Evolutionary conservation across 2,888 invertebrate species (phyloP).

Genomic region (Acleris emargana): DNA sequence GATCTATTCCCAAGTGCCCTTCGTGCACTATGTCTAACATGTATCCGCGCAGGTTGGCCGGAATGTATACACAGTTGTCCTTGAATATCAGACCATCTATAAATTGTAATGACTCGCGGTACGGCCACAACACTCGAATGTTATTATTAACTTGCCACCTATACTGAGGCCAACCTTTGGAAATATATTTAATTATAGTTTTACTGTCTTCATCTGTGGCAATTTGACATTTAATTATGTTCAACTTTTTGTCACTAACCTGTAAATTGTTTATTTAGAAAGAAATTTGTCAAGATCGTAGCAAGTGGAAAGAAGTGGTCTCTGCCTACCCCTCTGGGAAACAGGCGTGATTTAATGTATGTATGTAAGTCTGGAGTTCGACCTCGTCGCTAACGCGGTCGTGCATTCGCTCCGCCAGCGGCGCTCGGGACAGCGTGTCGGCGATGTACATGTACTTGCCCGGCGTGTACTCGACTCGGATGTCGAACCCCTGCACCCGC

Average conservation of each 20-base stretch:
- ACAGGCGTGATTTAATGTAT: too few relatives aligned
- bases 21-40: constrained; percentile 45
- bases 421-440: neutral
- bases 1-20: constrained; percentile 47
- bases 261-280: constrained; percentile 5
- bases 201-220: constrained; percentile 1
- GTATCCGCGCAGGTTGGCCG: constrained; percentile 34
- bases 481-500: neutral
- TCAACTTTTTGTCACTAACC: constrained; percentile 5
- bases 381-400: constrained; percentile 7
- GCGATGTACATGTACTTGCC: constrained; percentile 11
- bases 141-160: neutral
- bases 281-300: too few relatives aligned
- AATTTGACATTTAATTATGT: neutral
- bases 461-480: neutral
- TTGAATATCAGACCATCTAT: constrained; percentile 43
- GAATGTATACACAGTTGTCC: constrained; percentile 42
- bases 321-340: too few relatives aligned
- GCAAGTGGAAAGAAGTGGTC: too few relatives aligned
- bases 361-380: constrained; percentile 10
- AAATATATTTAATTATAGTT: constrained; percentile 6
- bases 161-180: neutral
- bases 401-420: neutral
- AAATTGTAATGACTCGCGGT: constrained; percentile 33
- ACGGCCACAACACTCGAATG: constrained; percentile 4